Evolutionary conservation across 2,888 invertebrate species (phyloP), one percentile per base, ranked within the genome.

Genomic region (Clanis bilineata): DNA sequence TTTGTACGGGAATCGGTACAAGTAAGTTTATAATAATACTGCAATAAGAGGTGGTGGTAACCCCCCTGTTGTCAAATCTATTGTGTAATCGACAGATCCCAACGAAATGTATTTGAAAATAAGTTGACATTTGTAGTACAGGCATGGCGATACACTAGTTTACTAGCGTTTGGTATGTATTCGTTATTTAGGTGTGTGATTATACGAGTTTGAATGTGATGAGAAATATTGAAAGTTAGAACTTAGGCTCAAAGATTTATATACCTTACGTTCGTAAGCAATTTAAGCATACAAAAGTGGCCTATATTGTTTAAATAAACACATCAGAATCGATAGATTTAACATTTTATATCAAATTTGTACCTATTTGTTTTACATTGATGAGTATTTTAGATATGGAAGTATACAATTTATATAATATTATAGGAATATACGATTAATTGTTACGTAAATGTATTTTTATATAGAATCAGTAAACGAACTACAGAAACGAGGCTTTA

Each of bases 401-500:
- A 4, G 3, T 38, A 57, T 23, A 22, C 12, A 56, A 56, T 21
- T 38, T 56, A 38, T 38, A 38, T 38, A n/a, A 36, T 21, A 38
- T 36, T 22, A 39, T 56, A 38, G 7, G 18, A 55, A 23, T 55
- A 44, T 56, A 38, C n/a, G 18, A 55, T 38, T 55, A 44, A 32
- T 28, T 58, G 23, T 54, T 36, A 58, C 22, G 22, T 60, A 39
- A 38, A 41, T 45, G 43, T 58, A 45, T 36, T 45, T 23, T 54
- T 54, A 54, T 64, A 21, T 61, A 36, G 10, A 36, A 54, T n/a
- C 39, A 56, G 51, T 56, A 60, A 59, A 59, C 70, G 64, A 72
- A 72, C 70, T 76, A 76, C 77, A 77, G 70, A 78, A 73, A 77
- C 64, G 86, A 88, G 88, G 85, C 86, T 84, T 74, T 63, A 57